A percentile compares a stretch with the other conserved stretches of the same genome.
These are phyloP conservation scores for Agraylea sexmaculata DNA, from an alignment of 1,140 invertebrate genomes.

Conservation along the genomic window DNA sequence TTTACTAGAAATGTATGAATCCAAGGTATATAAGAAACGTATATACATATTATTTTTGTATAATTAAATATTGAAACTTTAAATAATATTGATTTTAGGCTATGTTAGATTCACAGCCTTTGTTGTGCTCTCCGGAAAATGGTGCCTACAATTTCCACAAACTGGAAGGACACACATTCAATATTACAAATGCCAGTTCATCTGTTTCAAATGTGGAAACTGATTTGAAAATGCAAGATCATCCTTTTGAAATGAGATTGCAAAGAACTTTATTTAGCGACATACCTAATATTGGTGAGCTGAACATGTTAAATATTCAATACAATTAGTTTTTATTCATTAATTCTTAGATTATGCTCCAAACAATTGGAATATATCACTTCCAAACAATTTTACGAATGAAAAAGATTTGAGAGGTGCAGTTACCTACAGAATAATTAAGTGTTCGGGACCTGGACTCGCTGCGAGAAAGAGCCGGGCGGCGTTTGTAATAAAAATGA, in stretches of 20 bases:
- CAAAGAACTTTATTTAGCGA: too few species aligned
- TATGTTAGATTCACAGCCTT: neutral
- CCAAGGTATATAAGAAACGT: neutral
- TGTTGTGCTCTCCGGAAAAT: neutral
- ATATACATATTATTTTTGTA: neutral
- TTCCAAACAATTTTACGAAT: neutral
- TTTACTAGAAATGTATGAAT: conserved; percentile 10
- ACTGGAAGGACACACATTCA: neutral
- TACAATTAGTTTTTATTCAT: too few species aligned
- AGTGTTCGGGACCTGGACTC: neutral
- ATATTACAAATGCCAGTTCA: neutral
- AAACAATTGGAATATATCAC: neutral
- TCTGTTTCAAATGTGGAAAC: neutral
- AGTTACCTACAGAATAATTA: conserved; percentile 1
- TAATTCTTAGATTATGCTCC: neutral
- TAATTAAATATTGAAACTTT: neutral
- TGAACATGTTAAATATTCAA: too few species aligned
- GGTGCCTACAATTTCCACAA: neutral
- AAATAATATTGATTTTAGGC: neutral
- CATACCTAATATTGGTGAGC: too few species aligned
- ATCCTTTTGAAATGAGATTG: too few species aligned
- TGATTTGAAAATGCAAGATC: too few species aligned
- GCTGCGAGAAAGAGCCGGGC: neutral
- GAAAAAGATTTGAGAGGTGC: neutral
- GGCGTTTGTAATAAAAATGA: neutral